phyloP scores from a whole-genome alignment of 2,888 invertebrate species.

The Coenonympha arcania region DNA sequence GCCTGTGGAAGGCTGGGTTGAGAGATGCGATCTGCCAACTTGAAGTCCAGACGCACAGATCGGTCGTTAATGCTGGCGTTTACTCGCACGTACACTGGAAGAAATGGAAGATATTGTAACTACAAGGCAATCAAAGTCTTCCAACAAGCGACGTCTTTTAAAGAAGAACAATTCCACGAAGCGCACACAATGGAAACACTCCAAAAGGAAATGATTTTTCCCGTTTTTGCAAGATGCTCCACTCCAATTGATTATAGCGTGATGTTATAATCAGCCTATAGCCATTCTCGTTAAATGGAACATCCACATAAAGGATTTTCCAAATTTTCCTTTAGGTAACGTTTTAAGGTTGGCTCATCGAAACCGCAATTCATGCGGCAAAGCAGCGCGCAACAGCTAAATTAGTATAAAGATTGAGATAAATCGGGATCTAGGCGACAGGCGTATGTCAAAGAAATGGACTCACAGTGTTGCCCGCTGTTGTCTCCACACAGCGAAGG shows the following conservation, averaged over 20 bases:
- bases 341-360: too few species aligned
- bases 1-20: slow-evolving; percentile 64
- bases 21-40: slow-evolving; percentile 59
- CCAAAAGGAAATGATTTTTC: too few species aligned
- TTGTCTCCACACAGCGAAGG: slow-evolving; percentile 77
- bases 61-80: slow-evolving; percentile 63
- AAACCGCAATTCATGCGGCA: not conserved
- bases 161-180: too few species aligned
- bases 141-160: too few species aligned
- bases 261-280: not conserved
- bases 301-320: not conserved
- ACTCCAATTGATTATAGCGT: too few species aligned
- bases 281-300: not conserved
- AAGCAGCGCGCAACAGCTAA: too few species aligned
- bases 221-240: too few species aligned
- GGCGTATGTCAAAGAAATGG: not conserved
- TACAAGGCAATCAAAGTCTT: too few species aligned
- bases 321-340: not conserved
- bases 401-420: too few species aligned
- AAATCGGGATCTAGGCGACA: too few species aligned
- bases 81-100: slow-evolving; percentile 66
- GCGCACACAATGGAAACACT: too few species aligned
- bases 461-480: slow-evolving; percentile 76
- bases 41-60: slow-evolving; percentile 63
- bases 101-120: not conserved